phyloP scores from a whole-genome alignment of 2,113 vertebrate genomes.

The Triplophysa dalaica region DNA sequence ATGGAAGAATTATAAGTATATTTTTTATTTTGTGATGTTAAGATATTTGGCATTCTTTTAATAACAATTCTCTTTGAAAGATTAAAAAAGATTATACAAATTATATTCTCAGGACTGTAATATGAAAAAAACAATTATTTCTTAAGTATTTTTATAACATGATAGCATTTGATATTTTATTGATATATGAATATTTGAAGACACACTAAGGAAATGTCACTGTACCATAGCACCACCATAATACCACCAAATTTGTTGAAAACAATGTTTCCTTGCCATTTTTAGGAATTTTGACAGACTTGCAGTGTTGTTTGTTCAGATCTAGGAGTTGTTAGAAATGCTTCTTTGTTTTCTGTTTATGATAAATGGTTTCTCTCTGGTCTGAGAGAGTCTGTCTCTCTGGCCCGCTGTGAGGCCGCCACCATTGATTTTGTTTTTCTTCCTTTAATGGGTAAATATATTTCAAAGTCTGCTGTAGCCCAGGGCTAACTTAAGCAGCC shows the following conservation, averaged over 20 bases:
- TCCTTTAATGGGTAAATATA: constrained; percentile 81
- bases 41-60: no score
- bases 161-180: no score
- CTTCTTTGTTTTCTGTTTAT: constrained; percentile 38
- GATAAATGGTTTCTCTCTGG: constrained; percentile 19
- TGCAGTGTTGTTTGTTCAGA: constrained; percentile 9
- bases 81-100: no score
- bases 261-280: not conserved
- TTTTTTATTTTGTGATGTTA: no score
- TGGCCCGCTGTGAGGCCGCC: constrained; percentile 58
- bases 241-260: constrained; percentile 16
- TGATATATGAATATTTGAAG: no score
- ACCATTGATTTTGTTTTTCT: constrained; percentile 86
- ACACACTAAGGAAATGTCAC: no score
- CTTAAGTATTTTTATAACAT: no score
- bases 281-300: not conserved
- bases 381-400: constrained; percentile 41
- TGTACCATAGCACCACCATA: not conserved
- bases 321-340: constrained; percentile 14
- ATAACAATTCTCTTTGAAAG: no score
- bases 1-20: no score
- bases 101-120: no score
- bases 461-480: constrained; percentile 84
- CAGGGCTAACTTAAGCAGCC: constrained; percentile 81
- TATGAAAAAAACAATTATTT: no score